Conservation (phyloP, 2,888 invertebrate species). For the Limenitis camilla region DNA sequence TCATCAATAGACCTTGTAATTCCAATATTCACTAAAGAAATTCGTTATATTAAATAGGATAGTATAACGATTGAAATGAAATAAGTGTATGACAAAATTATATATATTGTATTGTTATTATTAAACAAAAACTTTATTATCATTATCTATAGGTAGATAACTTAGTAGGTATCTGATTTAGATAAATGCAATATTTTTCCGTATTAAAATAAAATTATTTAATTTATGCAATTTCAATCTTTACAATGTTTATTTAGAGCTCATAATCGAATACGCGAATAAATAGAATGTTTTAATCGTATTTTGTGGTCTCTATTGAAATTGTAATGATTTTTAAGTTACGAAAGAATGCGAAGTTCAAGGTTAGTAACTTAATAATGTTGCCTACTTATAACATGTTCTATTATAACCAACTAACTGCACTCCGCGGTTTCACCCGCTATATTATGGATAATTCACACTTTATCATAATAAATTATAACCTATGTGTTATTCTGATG, state of each 20-base stretch:
- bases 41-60: too few relatives aligned
- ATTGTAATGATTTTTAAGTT: slow-evolving; percentile 1
- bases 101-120: too few relatives aligned
- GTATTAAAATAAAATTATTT: not conserved
- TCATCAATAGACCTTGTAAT: too few relatives aligned
- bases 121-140: too few relatives aligned
- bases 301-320: not conserved
- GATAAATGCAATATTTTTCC: not conserved
- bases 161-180: not conserved
- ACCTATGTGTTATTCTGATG: too few relatives aligned
- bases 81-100: too few relatives aligned
- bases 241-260: not conserved
- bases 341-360: slow-evolving; percentile 16
- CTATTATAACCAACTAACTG: not conserved
- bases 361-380: slow-evolving; percentile 2
- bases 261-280: not conserved
- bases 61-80: too few relatives aligned
- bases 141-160: too few relatives aligned
- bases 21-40: too few relatives aligned
- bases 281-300: slow-evolving; percentile 11
- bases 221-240: not conserved
- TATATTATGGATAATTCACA: too few relatives aligned
- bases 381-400: not conserved
- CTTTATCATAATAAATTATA: too few relatives aligned
- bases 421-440: too few relatives aligned